Evolutionary conservation across 2,113 vertebrate genomes (phyloP).

Genomic region (Menidia beryllina): DNA sequence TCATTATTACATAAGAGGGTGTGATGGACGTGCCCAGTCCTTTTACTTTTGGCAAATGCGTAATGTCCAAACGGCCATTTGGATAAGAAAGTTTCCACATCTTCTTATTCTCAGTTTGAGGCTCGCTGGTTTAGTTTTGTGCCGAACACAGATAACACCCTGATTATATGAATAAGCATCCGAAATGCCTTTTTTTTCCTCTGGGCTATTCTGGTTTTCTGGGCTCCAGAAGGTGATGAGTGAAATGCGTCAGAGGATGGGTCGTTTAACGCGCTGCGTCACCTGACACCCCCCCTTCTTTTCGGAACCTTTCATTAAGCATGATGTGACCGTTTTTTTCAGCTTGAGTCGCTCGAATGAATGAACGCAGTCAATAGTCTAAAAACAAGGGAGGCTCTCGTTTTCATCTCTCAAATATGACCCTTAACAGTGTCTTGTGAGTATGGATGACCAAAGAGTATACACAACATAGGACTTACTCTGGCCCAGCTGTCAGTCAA

Average conservation of each 20-base stretch:
- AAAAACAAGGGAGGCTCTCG: no score
- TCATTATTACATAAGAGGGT: slow-evolving; percentile 22
- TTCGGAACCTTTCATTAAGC: background rate
- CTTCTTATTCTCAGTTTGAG: background rate
- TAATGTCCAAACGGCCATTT: background rate
- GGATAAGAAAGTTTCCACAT: background rate
- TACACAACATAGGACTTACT: no score
- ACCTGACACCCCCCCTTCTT: background rate
- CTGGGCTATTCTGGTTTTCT: background rate
- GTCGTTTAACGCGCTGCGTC: background rate
- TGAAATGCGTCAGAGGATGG: slow-evolving; percentile 2
- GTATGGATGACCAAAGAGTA: no score
- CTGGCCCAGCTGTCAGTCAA: no score
- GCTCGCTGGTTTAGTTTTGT: no score
- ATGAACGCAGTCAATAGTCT: no score
- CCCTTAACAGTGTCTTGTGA: no score
- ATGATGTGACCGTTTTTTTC: background rate
- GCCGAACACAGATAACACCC: no score
- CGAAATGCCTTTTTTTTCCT: background rate
- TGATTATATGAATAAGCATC: background rate
- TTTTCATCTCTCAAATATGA: no score
- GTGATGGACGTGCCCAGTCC: accelerated
- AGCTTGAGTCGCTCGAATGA: background rate
- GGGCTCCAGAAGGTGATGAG: background rate
- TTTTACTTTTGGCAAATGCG: background rate